Conservation (phyloP, 2,888 invertebrate species). For the Charanyca ferruginea region DNA sequence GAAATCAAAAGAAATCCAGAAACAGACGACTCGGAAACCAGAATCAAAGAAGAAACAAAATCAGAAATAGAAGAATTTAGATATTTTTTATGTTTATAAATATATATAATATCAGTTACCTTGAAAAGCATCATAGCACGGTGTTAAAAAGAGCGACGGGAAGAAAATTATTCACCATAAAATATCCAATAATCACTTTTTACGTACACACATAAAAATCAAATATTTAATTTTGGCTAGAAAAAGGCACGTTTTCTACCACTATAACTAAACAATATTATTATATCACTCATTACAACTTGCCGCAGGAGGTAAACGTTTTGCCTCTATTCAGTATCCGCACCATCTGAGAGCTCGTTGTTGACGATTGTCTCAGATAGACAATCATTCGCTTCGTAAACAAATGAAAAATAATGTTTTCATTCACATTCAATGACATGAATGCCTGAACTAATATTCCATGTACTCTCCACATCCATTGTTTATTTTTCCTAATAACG, state of each 20-base stretch:
- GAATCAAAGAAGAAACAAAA: too few relatives aligned
- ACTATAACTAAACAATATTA: neutral
- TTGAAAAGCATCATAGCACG: conserved; percentile 29
- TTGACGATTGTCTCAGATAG: conserved; percentile 17
- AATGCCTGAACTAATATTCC: conserved; percentile 66
- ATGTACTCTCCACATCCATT: conserved; percentile 63
- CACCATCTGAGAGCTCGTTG: conserved; percentile 47
- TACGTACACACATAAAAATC: neutral
- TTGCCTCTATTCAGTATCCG: conserved; percentile 51
- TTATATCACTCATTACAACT: neutral
- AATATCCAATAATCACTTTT: neutral
- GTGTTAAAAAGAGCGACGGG: neutral
- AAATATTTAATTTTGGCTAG: neutral
- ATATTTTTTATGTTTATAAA: too few relatives aligned
- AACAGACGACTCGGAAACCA: too few relatives aligned
- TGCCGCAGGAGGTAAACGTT: conserved; percentile 48
- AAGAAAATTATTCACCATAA: conserved; percentile 7
- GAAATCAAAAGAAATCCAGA: too few relatives aligned
- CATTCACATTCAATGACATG: conserved; percentile 69
- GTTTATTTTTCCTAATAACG: conserved; percentile 63
- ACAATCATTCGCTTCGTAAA: neutral
- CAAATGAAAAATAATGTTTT: conserved; percentile 52
- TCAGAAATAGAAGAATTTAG: too few relatives aligned
- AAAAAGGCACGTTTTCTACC: neutral
- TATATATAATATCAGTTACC: conserved; percentile 17